Base-by-base conservation (phyloP, 2,113 vertebrate species). In the Antigone vipio region DNA sequence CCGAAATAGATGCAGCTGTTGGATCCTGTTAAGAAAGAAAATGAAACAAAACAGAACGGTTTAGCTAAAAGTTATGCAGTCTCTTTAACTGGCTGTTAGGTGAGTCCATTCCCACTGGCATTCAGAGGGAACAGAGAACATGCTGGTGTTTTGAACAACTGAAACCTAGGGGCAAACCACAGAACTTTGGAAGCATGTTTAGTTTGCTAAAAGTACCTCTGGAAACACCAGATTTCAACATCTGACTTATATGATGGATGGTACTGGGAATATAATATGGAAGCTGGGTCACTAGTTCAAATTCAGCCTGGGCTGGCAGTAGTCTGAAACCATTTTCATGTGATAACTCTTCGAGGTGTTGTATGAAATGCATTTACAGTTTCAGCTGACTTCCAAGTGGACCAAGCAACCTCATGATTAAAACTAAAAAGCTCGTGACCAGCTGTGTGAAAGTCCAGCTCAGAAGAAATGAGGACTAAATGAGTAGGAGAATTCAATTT, bases 1-100 rank as follows among this genome's bases (percentile, higher is more conserved):
- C 98, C 49, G 98, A 98, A 93, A 98, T 98, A 44, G 99, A 98
- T 34, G 98, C 96, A 29, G 98, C 98, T 32, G 98, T 98, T 85
- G 99, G 99, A 91, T 99, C 99, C 99, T 99, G 96, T n/a, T 42
- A 55, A 92, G 80, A 92, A 85, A 95, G 87, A 91, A 81, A 66
- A 19, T 40, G 35, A 86, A 86, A 72, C 59, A 94, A 67, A 77
- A 79, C 77, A 73, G 85, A 24, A 55, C 11, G 34, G 75, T 40
- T 84, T 63, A 63, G 59, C 21, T 58, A 76, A 34, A 50, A n/a
- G 18, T 18, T 26, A 59, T 34, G 56, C 62, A 45, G 12, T 68
- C 62, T 27, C 22, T 76, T 38, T 88, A 49, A 49, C 22, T 35
- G 29, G 34, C 12, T 62, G 44, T 47, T 63, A 29, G 17, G 30